Evolutionary conservation across 1,140 invertebrate species (phyloP).

Genomic region (Ooceraea biroi): DNA sequence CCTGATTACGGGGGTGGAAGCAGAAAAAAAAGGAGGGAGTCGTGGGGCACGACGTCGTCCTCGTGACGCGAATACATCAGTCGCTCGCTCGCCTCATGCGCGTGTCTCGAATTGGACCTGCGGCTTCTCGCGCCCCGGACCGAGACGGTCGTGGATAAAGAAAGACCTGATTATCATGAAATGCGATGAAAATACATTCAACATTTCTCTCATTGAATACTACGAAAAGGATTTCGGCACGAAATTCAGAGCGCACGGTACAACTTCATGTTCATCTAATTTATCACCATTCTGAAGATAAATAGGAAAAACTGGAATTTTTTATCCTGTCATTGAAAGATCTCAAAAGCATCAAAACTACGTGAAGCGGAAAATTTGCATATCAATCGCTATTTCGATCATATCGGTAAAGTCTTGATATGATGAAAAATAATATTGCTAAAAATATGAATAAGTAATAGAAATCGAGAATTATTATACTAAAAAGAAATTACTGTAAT

Average conservation of each 20-base stretch:
- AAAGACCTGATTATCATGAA: conserved; percentile 26
- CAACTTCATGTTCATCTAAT: conserved; percentile 1
- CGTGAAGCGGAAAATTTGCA: too few relatives aligned
- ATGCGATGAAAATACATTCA: background rate
- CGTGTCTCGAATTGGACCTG: conserved; percentile 81
- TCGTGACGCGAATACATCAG: conserved; percentile 84
- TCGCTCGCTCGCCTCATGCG: conserved; percentile 56
- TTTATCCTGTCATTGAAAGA: background rate
- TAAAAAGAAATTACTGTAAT: too few relatives aligned
- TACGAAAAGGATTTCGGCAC: background rate
- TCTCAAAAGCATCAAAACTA: background rate
- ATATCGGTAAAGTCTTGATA: too few relatives aligned
- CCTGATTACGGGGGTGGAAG: conserved; percentile 76
- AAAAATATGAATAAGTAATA: too few relatives aligned
- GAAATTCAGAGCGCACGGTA: background rate
- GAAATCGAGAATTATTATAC: too few relatives aligned
- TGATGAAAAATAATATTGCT: too few relatives aligned
- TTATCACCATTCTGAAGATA: background rate
- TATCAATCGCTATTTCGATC: too few relatives aligned
- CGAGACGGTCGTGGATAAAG: background rate
- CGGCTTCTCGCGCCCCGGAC: conserved; percentile 45
- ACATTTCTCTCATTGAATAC: background rate
- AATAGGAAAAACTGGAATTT: background rate
- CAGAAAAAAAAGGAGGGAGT: conserved; percentile 49
- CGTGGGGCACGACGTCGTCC: conserved; percentile 58